Conservation (phyloP, 2,888 invertebrate species). For the Tethea ocularis region DNA sequence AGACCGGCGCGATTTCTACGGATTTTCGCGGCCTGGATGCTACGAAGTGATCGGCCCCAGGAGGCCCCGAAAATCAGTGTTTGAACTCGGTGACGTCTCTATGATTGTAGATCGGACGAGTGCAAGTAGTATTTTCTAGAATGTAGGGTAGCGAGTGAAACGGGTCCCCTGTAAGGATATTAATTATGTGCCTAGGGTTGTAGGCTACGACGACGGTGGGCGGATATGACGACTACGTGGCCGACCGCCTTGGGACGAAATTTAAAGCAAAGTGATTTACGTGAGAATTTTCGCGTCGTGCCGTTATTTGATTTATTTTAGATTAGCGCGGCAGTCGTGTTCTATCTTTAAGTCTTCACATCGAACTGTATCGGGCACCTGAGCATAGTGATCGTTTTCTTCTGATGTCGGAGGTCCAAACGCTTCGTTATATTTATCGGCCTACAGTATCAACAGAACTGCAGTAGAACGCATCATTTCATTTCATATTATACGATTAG, state of each 20-base stretch:
- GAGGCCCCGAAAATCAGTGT: background rate
- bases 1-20: slow-evolving; percentile 11
- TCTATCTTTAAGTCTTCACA: too few relatives aligned
- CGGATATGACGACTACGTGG: too few relatives aligned
- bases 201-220: too few relatives aligned
- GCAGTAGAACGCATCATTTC: background rate
- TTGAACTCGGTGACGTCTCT: background rate
- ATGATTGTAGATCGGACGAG: background rate
- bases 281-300: too few relatives aligned
- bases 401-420: background rate
- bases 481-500: background rate
- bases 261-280: too few relatives aligned
- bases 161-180: background rate
- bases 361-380: too few relatives aligned
- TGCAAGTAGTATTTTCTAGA: background rate
- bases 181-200: too few relatives aligned
- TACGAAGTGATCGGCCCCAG: background rate
- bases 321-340: too few relatives aligned
- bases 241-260: too few relatives aligned
- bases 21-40: slow-evolving; percentile 11
- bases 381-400: background rate
- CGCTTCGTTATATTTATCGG: background rate
- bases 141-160: background rate
- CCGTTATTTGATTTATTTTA: too few relatives aligned
- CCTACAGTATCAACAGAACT: background rate